phyloP scores from a whole-genome alignment of 2,113 vertebrate genomes.

The Caracal caracal region DNA sequence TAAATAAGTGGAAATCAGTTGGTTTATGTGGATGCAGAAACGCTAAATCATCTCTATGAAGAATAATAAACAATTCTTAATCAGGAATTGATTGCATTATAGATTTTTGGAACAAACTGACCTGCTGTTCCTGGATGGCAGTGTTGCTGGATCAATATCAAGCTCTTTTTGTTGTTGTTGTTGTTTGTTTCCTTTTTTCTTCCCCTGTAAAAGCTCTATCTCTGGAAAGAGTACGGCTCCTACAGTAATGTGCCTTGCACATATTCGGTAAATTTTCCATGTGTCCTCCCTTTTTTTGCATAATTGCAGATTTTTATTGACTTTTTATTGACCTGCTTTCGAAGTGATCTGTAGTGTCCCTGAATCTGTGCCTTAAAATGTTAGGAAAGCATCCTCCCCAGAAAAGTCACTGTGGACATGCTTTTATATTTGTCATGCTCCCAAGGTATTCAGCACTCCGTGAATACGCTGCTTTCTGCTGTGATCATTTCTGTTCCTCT shows the following conservation, averaged over 20 bases:
- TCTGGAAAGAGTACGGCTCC: constrained; percentile 16
- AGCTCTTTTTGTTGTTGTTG: not conserved
- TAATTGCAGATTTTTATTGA: constrained; percentile 20
- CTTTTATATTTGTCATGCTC: not conserved
- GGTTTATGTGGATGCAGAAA: constrained; percentile 1
- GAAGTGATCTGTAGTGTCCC: not conserved
- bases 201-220: not conserved
- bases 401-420: not conserved
- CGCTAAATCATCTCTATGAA: constrained; percentile 50
- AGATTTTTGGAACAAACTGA: constrained; percentile 70
- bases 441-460: not conserved
- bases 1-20: constrained; percentile 57
- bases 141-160: constrained; percentile 58
- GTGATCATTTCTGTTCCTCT: not conserved
- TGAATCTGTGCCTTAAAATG: not conserved
- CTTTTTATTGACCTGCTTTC: constrained; percentile 52
- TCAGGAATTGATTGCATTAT: constrained; percentile 67
- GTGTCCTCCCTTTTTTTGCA: not conserved
- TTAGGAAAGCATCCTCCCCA: not conserved
- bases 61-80: constrained; percentile 66
- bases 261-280: not conserved
- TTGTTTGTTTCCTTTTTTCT: not conserved
- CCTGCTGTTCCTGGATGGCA: constrained; percentile 28
- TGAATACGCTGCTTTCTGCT: not conserved
- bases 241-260: not conserved